Evolutionary conservation across 2,113 vertebrate genomes (phyloP).

Genomic region (Solea senegalensis): DNA sequence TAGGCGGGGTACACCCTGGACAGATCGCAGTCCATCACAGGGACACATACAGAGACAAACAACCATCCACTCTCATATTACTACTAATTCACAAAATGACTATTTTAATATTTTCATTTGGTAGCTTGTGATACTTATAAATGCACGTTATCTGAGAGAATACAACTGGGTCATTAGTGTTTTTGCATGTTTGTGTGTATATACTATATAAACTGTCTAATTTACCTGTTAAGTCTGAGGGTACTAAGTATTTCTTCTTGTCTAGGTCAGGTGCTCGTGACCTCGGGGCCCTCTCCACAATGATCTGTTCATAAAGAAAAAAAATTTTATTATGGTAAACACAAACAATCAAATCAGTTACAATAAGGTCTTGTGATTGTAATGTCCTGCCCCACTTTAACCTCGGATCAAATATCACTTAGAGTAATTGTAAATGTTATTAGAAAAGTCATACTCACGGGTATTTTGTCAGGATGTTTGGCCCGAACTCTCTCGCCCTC

Average conservation of each 20-base stretch:
- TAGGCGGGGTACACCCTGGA: no score
- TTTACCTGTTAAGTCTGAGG: conserved; percentile 96
- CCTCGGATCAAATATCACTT: neutral
- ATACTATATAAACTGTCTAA: neutral
- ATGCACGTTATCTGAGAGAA: no score
- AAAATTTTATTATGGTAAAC: neutral
- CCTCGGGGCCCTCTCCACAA: conserved; percentile 92
- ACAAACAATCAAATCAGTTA: no score
- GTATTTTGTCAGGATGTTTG: conserved; percentile 86
- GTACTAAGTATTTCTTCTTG: conserved; percentile 98
- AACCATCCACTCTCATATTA: no score
- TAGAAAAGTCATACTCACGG: conserved; percentile 67
- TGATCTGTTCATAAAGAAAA: conserved; percentile 83
- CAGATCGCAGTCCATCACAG: no score
- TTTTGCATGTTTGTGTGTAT: neutral
- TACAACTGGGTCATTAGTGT: no score
- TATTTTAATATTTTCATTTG: no score
- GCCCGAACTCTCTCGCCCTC: conserved; percentile 83
- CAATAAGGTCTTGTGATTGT: neutral
- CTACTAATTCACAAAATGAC: no score
- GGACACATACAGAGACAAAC: no score
- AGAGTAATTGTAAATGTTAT: neutral
- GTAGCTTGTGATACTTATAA: no score
- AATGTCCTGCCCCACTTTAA: neutral
- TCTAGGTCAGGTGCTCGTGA: conserved; percentile 95